phyloP scores from a whole-genome alignment of 2,797 vertebrate species.

The Lacerta bilineata region DNA sequence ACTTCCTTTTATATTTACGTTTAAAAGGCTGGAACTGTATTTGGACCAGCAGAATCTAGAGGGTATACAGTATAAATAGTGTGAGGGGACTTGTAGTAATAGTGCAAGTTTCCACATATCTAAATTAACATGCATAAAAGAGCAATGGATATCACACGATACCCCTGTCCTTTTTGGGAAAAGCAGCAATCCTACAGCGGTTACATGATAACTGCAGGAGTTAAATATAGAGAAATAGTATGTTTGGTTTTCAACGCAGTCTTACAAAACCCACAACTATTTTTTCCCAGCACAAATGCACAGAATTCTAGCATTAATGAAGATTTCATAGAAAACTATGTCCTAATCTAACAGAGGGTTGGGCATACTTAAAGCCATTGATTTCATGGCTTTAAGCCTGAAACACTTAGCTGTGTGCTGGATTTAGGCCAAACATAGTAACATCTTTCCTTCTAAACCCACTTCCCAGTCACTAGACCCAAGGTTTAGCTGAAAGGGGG shows the following conservation, averaged over 20 bases:
- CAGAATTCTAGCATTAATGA: background rate
- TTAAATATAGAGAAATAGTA: background rate
- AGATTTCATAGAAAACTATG: background rate
- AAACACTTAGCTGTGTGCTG: background rate
- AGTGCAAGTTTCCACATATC: background rate
- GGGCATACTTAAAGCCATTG: background rate
- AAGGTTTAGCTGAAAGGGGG: background rate
- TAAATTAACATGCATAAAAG: conserved; percentile 1
- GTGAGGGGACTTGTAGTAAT: background rate
- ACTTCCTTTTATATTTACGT: background rate
- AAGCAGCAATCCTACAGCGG: background rate
- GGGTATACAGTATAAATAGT: background rate
- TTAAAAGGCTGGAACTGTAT: background rate
- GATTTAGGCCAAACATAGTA: background rate
- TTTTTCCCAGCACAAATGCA: background rate
- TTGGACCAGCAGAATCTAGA: background rate
- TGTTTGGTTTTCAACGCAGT: background rate
- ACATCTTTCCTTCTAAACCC: background rate
- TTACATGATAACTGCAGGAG: background rate
- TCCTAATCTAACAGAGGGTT: background rate
- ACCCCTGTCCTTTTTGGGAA: background rate
- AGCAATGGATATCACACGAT: background rate
- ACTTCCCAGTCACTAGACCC: background rate
- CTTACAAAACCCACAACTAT: background rate
- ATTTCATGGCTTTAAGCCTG: background rate